Percentiles rank a stretch among this genome's conserved stretches.
phyloP scores from a whole-genome alignment of 2,113 vertebrate species.

The Phyllostomus discolor region DNA sequence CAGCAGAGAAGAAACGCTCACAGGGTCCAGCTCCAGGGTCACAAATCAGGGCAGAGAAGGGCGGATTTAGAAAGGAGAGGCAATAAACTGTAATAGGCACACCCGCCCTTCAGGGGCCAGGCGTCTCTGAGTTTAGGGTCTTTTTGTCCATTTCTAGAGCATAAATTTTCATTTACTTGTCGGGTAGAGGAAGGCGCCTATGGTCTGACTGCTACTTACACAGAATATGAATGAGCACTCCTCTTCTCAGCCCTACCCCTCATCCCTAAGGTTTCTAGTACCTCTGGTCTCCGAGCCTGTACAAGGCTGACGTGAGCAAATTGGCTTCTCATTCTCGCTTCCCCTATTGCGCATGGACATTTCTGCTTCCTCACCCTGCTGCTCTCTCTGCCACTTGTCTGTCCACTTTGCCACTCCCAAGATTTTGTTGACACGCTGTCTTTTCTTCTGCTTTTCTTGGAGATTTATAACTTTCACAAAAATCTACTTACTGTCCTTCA shows the following conservation, averaged over 20 bases:
- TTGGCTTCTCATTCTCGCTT: rapidly evolving
- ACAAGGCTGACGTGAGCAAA: not conserved
- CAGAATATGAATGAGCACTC: not conserved
- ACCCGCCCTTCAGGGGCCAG: too few relatives aligned
- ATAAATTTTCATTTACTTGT: not conserved
- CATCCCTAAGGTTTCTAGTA: too few relatives aligned
- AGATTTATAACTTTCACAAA: not conserved
- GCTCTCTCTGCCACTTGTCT: not conserved
- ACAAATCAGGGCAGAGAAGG: not conserved
- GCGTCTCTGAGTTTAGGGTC: not conserved
- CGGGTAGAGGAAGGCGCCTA: too few relatives aligned
- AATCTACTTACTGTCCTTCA: not conserved
- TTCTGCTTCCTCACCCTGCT: not conserved
- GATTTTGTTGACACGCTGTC: not conserved
- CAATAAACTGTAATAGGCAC: not conserved
- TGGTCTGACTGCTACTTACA: not conserved
- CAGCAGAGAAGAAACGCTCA: not conserved
- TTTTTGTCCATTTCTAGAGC: not conserved
- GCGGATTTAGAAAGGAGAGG: not conserved
- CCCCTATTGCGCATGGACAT: not conserved
- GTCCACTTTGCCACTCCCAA: not conserved
- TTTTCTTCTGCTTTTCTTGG: not conserved
- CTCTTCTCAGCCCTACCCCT: not conserved
- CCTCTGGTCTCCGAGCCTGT: not conserved
- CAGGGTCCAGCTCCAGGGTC: not conserved